Conservation (phyloP, 2,888 invertebrate genomes). For the Diabrotica balteata region DNA sequence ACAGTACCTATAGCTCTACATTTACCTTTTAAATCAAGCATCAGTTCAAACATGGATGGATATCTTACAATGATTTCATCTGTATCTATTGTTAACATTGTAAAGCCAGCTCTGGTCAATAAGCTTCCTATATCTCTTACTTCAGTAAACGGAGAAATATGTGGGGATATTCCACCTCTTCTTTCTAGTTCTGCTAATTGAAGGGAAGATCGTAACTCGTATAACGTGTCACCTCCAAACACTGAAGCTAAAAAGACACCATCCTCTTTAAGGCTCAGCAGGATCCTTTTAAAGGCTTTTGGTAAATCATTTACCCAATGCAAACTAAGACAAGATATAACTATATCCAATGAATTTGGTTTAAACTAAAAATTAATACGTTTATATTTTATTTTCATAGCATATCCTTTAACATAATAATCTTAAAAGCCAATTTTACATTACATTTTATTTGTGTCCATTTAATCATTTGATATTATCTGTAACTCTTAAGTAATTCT, state of each 20-base stretch:
- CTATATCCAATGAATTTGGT: conserved; percentile 82
- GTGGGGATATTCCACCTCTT: conserved; percentile 86
- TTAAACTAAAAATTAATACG: conserved; percentile 65
- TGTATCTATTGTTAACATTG: conserved; percentile 91
- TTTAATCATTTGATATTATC: too few relatives aligned
- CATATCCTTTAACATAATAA: neutral
- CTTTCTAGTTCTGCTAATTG: conserved; percentile 94
- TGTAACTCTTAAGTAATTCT: too few relatives aligned
- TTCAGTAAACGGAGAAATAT: conserved; percentile 91
- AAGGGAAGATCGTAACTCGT: conserved; percentile 86
- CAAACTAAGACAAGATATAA: conserved; percentile 84
- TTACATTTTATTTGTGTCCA: too few relatives aligned
- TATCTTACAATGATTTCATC: conserved; percentile 91
- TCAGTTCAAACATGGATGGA: conserved; percentile 91
- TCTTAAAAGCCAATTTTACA: neutral
- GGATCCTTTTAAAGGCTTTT: conserved; percentile 74
- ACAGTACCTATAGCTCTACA: too few relatives aligned
- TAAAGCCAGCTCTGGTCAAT: conserved; percentile 85
- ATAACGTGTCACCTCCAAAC: conserved; percentile 95
- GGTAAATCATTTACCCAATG: conserved; percentile 99
- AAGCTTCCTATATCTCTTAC: conserved; percentile 87
- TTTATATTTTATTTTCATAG: too few relatives aligned
- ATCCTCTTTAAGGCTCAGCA: conserved; percentile 81
- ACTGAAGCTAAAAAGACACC: conserved; percentile 93
- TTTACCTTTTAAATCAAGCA: conserved; percentile 87